Base-by-base conservation (phyloP, 1,140 invertebrate genomes). In the Cherax destructor region DNA sequence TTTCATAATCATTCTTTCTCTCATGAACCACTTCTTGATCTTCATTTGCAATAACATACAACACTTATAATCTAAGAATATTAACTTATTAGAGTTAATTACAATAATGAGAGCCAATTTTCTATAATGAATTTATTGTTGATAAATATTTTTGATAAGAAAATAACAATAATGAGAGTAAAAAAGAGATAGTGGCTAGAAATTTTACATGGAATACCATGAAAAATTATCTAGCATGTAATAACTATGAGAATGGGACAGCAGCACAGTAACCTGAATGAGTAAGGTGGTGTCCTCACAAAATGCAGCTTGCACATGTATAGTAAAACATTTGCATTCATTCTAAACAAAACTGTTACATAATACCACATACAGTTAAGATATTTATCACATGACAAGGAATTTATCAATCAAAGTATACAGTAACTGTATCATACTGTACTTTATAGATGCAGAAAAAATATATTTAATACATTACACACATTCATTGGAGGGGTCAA, bases 141-240 rank as follows among this genome's bases (percentile, higher is more conserved):
- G 69, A 74, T 74, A 74, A 74, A 74, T 74, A 74, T 74, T 30
- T 74, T 30, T 74, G 65, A 74, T 74, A 74, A 24, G 69, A 74
- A 74, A 74, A 74, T 74, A 74, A 74, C 69, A 74, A 69, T 69
- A 69, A 74, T 74, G 69, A 74, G 69, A 74, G 24, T 74, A 74
- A 74, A 74, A 74, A 74, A 30, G 16, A 69, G n/a, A 74, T 30
- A 30, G 69, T 74, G 69, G 6, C 5, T 74, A 74, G 16, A 74
- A 74, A 74, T 6, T 74, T 74, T 74, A 7, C 24, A 74, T 74
- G 69, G 1, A 74, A 74, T 74, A 74, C n/a, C 24, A 74, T 21
- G 9, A 21, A 74, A 74, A 74, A 16, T 74, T 18, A 65, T 21
- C 61, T 56, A 56, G 52, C 30, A 41, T 41, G 30, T 74, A 74